Percentiles rank a stretch among this genome's conserved stretches.
Conservation (phyloP, 2,113 vertebrate genomes). For the Tragulus kanchil region DNA sequence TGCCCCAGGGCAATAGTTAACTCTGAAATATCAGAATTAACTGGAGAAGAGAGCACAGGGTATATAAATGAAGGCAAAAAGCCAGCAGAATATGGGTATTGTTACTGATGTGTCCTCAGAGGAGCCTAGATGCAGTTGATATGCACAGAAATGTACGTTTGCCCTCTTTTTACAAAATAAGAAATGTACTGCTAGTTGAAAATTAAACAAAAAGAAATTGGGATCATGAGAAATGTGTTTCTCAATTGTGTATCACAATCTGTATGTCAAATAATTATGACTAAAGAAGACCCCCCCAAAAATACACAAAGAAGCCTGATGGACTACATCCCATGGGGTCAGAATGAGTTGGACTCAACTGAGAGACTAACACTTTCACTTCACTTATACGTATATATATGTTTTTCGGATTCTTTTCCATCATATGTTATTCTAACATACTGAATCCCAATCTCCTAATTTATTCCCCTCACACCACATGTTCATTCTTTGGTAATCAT, state of each 20-base stretch:
- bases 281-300: too few relatives aligned
- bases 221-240: background rate
- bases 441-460: background rate
- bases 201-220: too few relatives aligned
- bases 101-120: accelerated
- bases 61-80: background rate
- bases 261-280: background rate
- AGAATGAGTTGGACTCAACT: background rate
- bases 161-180: too few relatives aligned
- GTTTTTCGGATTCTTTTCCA: background rate
- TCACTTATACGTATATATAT: background rate
- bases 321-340: too few relatives aligned
- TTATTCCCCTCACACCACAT: background rate
- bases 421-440: too few relatives aligned
- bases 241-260: background rate
- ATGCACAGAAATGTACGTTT: background rate
- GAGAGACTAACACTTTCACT: background rate
- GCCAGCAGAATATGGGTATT: background rate
- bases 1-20: background rate
- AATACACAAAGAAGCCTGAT: too few relatives aligned
- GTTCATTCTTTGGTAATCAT: background rate
- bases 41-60: background rate
- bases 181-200: background rate
- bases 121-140: too few relatives aligned
- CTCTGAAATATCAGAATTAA: background rate